Conservation (phyloP, 35 echinoderm and acorn worm species). For the Ophioderma brevispina region DNA sequence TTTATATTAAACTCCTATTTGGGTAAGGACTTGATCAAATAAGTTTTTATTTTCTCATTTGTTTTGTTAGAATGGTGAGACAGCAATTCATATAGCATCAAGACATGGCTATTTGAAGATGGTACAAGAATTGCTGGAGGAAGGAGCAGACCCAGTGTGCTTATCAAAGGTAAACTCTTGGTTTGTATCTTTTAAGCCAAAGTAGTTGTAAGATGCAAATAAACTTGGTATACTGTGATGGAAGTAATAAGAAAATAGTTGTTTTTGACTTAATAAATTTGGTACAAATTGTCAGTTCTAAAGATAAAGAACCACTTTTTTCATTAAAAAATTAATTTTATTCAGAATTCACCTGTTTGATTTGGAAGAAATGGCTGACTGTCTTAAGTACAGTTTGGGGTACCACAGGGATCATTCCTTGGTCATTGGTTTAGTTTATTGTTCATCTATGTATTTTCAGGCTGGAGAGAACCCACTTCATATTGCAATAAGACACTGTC, state of each 20-base stretch:
- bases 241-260: too few species aligned
- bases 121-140: conserved; percentile 87
- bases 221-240: too few species aligned
- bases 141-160: conserved; percentile 77
- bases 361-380: too few species aligned
- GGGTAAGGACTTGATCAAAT: too few species aligned
- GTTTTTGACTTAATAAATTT: too few species aligned
- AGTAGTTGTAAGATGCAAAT: too few species aligned
- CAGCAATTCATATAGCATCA: conserved; percentile 90
- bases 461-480: conserved; percentile 92
- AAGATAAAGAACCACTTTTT: too few species aligned
- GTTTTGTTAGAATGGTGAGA: conserved; percentile 84
- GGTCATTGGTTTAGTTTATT: not conserved
- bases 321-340: too few species aligned
- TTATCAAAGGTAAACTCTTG: conserved; percentile 68
- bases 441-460: too few species aligned
- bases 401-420: not conserved
- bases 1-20: too few species aligned
- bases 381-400: not conserved
- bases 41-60: not conserved
- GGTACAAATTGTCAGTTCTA: too few species aligned
- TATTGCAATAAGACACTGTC: conserved; percentile 87
- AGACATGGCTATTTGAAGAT: conserved; percentile 90
- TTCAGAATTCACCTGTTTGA: too few species aligned
- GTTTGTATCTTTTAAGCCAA: not conserved